phyloP scores from a whole-genome alignment of 2,888 invertebrate genomes.

The Anoplius nigerrimus region DNA sequence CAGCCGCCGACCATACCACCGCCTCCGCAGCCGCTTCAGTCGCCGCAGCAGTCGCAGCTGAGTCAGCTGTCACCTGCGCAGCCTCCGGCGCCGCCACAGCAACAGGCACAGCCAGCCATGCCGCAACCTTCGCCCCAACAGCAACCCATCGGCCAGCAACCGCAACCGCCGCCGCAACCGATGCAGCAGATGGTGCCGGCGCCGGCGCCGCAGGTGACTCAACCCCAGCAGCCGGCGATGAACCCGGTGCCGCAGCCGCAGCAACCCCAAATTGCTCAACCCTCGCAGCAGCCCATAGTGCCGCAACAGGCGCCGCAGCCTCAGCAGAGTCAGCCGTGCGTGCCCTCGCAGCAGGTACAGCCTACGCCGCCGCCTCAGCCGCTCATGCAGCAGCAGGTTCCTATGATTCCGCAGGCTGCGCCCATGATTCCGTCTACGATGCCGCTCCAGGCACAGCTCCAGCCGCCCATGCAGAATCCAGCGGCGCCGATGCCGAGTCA shows the following conservation, averaged over 20 bases:
- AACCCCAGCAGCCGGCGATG: slow-evolving; percentile 27
- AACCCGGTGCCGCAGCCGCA: slow-evolving; percentile 36
- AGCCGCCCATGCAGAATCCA: slow-evolving; percentile 50
- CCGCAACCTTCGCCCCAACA: slow-evolving; percentile 48
- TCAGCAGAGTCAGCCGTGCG: no score
- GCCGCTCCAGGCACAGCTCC: slow-evolving; percentile 61
- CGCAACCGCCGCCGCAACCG: slow-evolving; percentile 35
- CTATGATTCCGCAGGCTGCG: slow-evolving; percentile 41
- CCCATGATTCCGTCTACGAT: slow-evolving; percentile 62
- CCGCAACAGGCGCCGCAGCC: slow-evolving; percentile 28
- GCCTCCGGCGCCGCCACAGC: slow-evolving; percentile 46
- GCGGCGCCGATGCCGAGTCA: slow-evolving; percentile 53
- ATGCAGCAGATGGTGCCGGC: slow-evolving; percentile 41
- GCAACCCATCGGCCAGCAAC: slow-evolving; percentile 64
- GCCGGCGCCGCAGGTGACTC: slow-evolving; percentile 65
- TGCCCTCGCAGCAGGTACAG: no score
- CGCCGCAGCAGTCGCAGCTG: slow-evolving; percentile 49
- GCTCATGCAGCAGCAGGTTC: slow-evolving; percentile 42
- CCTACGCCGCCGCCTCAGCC: slow-evolving; percentile 19
- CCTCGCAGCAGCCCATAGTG: slow-evolving; percentile 29
- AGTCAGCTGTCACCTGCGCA: slow-evolving; percentile 44
- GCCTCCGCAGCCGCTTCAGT: slow-evolving; percentile 46
- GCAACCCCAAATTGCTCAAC: background rate
- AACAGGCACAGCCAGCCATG: slow-evolving; percentile 34
- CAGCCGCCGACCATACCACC: slow-evolving; percentile 40